Conservation (phyloP, 2,888 invertebrate species). For the Heliconius charithonia region DNA sequence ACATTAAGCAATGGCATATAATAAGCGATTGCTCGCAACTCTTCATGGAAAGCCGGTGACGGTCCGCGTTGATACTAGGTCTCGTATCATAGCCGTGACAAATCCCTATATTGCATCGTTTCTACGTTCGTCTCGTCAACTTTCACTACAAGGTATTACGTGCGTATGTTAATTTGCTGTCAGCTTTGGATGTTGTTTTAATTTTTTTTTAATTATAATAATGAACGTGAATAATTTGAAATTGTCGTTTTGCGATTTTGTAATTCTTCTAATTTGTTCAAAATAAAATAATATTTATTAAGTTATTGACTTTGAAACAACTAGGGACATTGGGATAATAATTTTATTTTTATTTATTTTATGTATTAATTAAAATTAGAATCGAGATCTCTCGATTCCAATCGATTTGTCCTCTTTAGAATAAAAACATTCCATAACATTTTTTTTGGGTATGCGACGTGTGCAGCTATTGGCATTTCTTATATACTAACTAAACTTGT, state of each 20-base stretch:
- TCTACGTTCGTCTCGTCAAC: conserved; percentile 37
- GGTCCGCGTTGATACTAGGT: conserved; percentile 38
- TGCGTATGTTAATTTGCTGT: conserved; percentile 27
- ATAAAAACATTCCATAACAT: neutral
- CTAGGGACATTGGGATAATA: neutral
- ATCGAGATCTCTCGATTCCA: neutral
- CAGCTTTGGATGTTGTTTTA: conserved; percentile 24
- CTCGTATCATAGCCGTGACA: conserved; percentile 46
- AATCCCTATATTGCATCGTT: conserved; percentile 45
- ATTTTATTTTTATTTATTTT: neutral
- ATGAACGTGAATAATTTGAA: conserved; percentile 8
- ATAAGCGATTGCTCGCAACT: conserved; percentile 47
- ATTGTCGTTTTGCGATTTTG: neutral
- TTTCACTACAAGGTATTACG: conserved; percentile 44
- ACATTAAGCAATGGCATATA: conserved; percentile 53
- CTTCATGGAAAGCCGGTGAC: conserved; percentile 41
- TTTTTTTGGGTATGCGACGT: neutral
- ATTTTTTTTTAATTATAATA: conserved; percentile 12
- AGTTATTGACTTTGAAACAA: neutral
- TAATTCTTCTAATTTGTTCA: neutral
- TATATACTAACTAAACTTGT: no score
- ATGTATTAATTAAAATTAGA: neutral
- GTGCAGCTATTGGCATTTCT: neutral
- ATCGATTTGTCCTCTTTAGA: neutral
- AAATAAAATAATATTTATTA: neutral